Percentiles rank a stretch among this genome's conserved stretches.
phyloP scores from a whole-genome alignment of 2,888 invertebrate species.

The Cryptocheilus praepositus region DNA sequence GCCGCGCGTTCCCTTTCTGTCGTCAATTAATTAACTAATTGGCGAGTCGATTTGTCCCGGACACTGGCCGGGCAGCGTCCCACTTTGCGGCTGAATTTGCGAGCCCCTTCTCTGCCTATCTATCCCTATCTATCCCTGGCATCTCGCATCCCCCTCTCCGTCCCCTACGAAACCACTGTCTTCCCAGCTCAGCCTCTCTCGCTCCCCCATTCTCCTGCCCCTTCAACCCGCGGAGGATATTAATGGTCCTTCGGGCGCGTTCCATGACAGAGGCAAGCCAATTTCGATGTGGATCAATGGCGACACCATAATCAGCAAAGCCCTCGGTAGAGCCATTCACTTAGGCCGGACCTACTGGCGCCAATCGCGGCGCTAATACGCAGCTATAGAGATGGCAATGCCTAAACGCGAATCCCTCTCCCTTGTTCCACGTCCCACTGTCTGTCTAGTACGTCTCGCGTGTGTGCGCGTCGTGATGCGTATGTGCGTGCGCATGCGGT shows the following conservation, averaged over 20 bases:
- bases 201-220: neutral
- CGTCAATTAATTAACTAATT: slow-evolving; percentile 33
- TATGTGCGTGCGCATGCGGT: no score
- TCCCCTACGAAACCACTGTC: slow-evolving; percentile 19
- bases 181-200: neutral
- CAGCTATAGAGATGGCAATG: slow-evolving; percentile 29
- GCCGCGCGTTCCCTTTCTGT: neutral
- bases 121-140: neutral
- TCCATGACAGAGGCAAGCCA: slow-evolving; percentile 63
- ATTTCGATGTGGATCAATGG: slow-evolving; percentile 67
- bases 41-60: slow-evolving; percentile 23
- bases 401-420: slow-evolving; percentile 25
- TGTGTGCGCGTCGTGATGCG: no score
- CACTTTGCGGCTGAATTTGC: slow-evolving; percentile 36
- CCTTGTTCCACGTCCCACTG: neutral
- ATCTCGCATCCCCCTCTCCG: slow-evolving; percentile 18
- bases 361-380: slow-evolving; percentile 51
- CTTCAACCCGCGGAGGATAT: slow-evolving; percentile 51
- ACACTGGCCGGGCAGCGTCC: slow-evolving; percentile 16
- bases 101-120: slow-evolving; percentile 8
- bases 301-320: slow-evolving; percentile 66
- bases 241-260: slow-evolving; percentile 63
- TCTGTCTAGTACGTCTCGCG: neutral
- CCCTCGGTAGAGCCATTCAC: slow-evolving; percentile 63
- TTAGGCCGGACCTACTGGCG: slow-evolving; percentile 53